phyloP scores from a whole-genome alignment of 2,113 vertebrate genomes.

The Scortum barcoo region DNA sequence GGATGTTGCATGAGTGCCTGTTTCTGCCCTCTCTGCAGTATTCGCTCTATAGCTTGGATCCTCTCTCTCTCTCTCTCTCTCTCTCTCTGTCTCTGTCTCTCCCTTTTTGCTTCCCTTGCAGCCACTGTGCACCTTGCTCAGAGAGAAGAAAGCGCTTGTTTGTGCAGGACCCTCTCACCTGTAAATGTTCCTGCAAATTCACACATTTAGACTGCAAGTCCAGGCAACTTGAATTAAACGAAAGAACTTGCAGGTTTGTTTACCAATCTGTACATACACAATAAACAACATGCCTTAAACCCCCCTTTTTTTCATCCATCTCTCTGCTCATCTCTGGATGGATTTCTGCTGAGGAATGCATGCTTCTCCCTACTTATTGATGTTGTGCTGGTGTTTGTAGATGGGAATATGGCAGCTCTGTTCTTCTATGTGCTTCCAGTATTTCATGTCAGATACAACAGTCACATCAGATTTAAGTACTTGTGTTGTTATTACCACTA shows the following conservation, averaged over 20 bases:
- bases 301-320: background rate
- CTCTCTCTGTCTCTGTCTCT: slow-evolving; percentile 54
- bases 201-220: slow-evolving; percentile 98
- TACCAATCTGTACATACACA: slow-evolving; percentile 81
- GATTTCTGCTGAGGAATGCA: slow-evolving; percentile 73
- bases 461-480: slow-evolving; percentile 28
- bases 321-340: background rate
- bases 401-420: slow-evolving; percentile 16
- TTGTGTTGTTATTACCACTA: background rate
- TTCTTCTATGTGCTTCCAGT: slow-evolving; percentile 39
- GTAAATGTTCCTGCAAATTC: slow-evolving; percentile 99
- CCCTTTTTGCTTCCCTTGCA: slow-evolving; percentile 98
- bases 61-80: slow-evolving; percentile 85
- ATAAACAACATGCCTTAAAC: slow-evolving; percentile 58
- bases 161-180: slow-evolving; percentile 98
- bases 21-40: slow-evolving; percentile 83
- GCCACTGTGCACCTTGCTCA: slow-evolving; percentile 99
- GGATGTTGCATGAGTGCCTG: slow-evolving; percentile 70
- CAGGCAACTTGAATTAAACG: slow-evolving; percentile 99
- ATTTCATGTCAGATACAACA: slow-evolving; percentile 28
- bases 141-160: slow-evolving; percentile 98
- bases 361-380: slow-evolving; percentile 80
- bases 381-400: slow-evolving; percentile 70
- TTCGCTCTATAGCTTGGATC: slow-evolving; percentile 89
- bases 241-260: slow-evolving; percentile 99